Conservation (phyloP, 2,797 vertebrate genomes). For the Gallinago solitaria region DNA sequence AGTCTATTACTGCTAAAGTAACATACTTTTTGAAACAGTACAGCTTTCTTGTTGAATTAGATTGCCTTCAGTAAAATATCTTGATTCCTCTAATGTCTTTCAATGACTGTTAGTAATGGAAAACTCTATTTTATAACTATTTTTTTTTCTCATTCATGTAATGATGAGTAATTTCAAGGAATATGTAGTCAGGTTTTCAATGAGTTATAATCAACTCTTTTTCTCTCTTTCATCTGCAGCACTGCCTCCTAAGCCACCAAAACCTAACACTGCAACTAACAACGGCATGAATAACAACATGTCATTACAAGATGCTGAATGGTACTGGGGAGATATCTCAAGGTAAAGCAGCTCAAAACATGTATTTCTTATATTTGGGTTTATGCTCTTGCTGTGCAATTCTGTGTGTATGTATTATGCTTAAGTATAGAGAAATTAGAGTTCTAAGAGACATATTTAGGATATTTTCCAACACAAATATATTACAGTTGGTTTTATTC, state of each 20-base stretch:
- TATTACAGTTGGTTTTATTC: constrained; percentile 32
- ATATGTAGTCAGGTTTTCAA: background rate
- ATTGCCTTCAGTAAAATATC: background rate
- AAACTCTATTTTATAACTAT: background rate
- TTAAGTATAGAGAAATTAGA: constrained; percentile 3
- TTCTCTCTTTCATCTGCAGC: constrained; percentile 78
- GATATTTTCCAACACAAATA: constrained; percentile 48
- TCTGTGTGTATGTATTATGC: background rate
- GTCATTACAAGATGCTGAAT: constrained; percentile 97
- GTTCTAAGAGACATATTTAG: constrained; percentile 29
- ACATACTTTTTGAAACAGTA: background rate
- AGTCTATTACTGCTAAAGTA: background rate
- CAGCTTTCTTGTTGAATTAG: background rate
- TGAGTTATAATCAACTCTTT: constrained; percentile 23
- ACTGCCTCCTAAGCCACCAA: constrained; percentile 97
- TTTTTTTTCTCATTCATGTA: background rate
- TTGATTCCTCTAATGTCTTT: background rate
- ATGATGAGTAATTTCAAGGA: background rate
- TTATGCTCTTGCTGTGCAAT: background rate
- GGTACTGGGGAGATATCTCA: constrained; percentile 99
- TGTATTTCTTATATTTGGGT: background rate
- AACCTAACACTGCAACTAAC: constrained; percentile 89
- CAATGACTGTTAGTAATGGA: background rate
- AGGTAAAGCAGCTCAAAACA: constrained; percentile 76
- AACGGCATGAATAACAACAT: constrained; percentile 99